Percentiles rank a stretch among this genome's conserved stretches.
Conservation (phyloP, 2,888 invertebrate genomes). For the Archips xylosteana region DNA sequence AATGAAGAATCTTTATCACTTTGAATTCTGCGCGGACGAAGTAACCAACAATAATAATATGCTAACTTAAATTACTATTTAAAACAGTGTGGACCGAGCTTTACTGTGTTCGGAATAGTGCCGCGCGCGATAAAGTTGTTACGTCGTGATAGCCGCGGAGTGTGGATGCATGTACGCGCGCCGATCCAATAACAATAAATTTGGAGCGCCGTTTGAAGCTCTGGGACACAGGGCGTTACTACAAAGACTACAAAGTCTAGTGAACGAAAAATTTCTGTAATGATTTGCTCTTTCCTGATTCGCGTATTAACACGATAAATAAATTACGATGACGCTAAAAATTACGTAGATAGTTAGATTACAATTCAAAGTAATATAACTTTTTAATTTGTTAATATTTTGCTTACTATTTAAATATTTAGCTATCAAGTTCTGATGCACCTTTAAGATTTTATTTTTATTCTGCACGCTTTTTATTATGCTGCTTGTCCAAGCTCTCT, state of each 20-base stretch:
- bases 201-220: constrained; percentile 79
- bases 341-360: too few relatives aligned
- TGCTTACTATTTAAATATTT: neutral
- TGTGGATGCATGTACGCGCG: constrained; percentile 84
- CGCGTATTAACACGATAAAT: too few relatives aligned
- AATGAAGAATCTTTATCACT: too few relatives aligned
- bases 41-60: too few relatives aligned
- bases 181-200: constrained; percentile 85
- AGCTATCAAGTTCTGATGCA: neutral
- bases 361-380: too few relatives aligned
- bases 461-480: too few relatives aligned
- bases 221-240: constrained; percentile 53
- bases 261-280: neutral
- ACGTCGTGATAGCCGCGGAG: constrained; percentile 81
- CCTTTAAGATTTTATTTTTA: neutral
- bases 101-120: constrained; percentile 54
- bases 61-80: neutral
- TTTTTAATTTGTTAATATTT: neutral
- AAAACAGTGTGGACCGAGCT: constrained; percentile 33
- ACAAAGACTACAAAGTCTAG: constrained; percentile 23
- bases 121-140: constrained; percentile 77
- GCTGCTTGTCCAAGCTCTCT: too few relatives aligned
- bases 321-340: too few relatives aligned
- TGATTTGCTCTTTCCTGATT: neutral
- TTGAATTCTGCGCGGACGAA: too few relatives aligned